These are phyloP conservation scores for Araneus ventricosus DNA, from an alignment of 1,140 invertebrate species.

Conservation along the genomic window DNA sequence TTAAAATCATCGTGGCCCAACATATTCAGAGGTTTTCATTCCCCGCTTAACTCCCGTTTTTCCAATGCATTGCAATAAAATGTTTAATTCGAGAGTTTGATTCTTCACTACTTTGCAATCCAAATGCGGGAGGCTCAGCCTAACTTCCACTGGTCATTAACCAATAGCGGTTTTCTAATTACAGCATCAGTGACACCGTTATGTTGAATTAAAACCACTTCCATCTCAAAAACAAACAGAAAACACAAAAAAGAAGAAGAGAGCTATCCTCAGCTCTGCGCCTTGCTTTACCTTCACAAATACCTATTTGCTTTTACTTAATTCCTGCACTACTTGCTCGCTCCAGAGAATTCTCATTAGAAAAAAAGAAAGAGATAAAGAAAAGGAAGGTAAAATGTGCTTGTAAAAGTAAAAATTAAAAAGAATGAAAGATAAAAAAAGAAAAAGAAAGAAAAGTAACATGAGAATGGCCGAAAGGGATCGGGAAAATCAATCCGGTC, in stretches of 20 bases:
- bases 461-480: slow-evolving; percentile 65
- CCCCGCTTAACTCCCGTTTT: not conserved
- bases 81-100: not conserved
- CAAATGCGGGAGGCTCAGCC: not conserved
- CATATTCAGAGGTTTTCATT: not conserved
- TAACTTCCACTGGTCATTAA: slow-evolving; percentile 6
- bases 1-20: not conserved
- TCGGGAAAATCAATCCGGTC: slow-evolving; percentile 70
- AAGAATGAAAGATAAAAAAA: not conserved
- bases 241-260: not conserved
- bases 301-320: slow-evolving; percentile 73
- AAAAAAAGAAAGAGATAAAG: not conserved
- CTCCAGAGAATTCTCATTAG: slow-evolving; percentile 42
- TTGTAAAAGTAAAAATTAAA: slow-evolving; percentile 46
- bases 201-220: slow-evolving; percentile 23
- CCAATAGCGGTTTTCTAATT: slow-evolving; percentile 42
- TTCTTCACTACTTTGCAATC: not conserved
- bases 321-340: slow-evolving; percentile 43
- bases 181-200: not conserved
- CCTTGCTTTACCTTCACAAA: slow-evolving; percentile 40
- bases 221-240: slow-evolving; percentile 45
- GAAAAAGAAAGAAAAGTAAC: slow-evolving; percentile 3
- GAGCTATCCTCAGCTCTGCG: not conserved
- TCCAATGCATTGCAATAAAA: not conserved
- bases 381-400: slow-evolving; percentile 9